phyloP scores from a whole-genome alignment of 1,140 invertebrate species.

The Centruroides sculpturatus region DNA sequence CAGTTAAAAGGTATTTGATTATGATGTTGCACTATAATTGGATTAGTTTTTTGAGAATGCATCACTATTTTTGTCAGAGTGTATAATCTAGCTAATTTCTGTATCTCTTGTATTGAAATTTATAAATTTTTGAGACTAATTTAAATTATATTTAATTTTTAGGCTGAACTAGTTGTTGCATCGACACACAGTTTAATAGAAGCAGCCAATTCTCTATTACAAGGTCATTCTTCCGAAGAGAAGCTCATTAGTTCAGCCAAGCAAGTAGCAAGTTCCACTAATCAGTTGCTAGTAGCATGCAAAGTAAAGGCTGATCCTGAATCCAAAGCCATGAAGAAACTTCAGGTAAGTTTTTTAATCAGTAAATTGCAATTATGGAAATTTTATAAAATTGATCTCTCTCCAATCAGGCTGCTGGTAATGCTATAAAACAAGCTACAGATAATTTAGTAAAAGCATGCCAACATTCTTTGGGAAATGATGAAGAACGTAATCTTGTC shows the following conservation, averaged over 20 bases:
- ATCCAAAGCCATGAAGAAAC: conserved; percentile 73
- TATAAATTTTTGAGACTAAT: too few relatives aligned
- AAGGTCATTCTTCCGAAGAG: conserved; percentile 85
- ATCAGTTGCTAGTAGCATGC: conserved; percentile 90
- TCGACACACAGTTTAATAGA: conserved; percentile 94
- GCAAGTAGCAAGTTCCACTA: conserved; percentile 88
- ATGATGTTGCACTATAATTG: too few relatives aligned
- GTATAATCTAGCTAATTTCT: too few relatives aligned
- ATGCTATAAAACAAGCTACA: conserved; percentile 92
- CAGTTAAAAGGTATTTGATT: too few relatives aligned
- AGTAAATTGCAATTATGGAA: background rate
- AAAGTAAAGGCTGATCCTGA: conserved; percentile 95
- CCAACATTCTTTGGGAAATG: conserved; percentile 69
- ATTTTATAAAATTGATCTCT: background rate
- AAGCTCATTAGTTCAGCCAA: conserved; percentile 91
- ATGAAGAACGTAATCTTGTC: conserved; percentile 73
- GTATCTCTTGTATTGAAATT: too few relatives aligned
- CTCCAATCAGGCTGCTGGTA: conserved; percentile 62
- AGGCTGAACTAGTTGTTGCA: conserved; percentile 60
- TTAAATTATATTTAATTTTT: too few relatives aligned
- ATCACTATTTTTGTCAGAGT: too few relatives aligned
- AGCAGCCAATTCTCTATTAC: conserved; percentile 88
- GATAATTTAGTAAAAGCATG: conserved; percentile 91
- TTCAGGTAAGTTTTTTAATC: conserved; percentile 37
- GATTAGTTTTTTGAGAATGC: too few relatives aligned